These are phyloP conservation scores for Poecilus cupreus DNA, from an alignment of 2,888 invertebrate genomes.

Conservation along the genomic window DNA sequence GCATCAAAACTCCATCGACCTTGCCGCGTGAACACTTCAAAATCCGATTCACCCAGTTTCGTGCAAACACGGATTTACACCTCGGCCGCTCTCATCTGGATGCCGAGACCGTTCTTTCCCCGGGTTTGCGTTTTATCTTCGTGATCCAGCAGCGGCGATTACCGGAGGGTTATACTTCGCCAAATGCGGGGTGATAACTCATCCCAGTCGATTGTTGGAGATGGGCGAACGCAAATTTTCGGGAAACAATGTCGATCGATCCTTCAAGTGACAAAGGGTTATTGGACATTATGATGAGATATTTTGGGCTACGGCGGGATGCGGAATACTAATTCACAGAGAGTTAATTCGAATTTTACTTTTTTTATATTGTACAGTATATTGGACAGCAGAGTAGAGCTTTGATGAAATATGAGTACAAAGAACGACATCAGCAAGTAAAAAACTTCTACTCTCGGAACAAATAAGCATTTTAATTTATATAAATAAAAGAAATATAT, in stretches of 20 bases:
- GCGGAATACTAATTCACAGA: neutral
- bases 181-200: neutral
- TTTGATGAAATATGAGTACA: too few relatives aligned
- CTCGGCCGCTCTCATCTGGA: neutral
- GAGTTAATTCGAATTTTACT: neutral
- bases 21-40: conserved; percentile 14
- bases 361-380: neutral
- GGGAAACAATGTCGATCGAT: neutral
- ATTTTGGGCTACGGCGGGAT: neutral
- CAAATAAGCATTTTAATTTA: too few relatives aligned
- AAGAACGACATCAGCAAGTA: too few relatives aligned
- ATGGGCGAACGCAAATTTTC: neutral
- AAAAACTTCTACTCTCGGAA: too few relatives aligned
- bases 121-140: conserved; percentile 15
- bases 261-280: neutral
- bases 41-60: conserved; percentile 17
- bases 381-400: too few relatives aligned
- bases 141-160: neutral
- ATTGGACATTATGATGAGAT: conserved; percentile 13
- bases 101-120: conserved; percentile 3
- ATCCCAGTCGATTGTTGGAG: neutral
- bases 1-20: neutral
- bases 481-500: too few relatives aligned
- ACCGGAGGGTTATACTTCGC: neutral
- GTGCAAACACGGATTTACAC: conserved; percentile 7